Evolutionary conservation across 1,140 invertebrate genomes (phyloP).

Genomic region (Lordiphosa mommai): DNA sequence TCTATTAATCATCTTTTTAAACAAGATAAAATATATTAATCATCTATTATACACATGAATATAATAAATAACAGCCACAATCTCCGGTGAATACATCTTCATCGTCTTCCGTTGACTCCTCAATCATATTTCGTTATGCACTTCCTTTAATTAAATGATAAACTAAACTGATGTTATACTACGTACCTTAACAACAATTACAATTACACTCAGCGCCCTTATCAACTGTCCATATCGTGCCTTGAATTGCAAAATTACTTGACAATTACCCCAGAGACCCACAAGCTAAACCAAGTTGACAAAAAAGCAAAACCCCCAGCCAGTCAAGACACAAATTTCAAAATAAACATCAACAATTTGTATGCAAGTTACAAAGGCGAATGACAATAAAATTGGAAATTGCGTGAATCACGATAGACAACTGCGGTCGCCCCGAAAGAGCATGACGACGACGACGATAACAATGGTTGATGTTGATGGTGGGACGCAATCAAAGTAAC

Average conservation of each 20-base stretch:
- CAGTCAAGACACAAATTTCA: conserved; percentile 7
- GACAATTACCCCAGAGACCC: conserved; percentile 47
- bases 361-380: conserved; percentile 40
- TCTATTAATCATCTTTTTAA: too few relatives aligned
- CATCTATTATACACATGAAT: too few relatives aligned
- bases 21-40: too few relatives aligned
- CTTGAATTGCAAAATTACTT: conserved; percentile 37
- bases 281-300: background rate
- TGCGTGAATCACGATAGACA: conserved; percentile 49
- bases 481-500: conserved; percentile 6
- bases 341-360: conserved; percentile 41
- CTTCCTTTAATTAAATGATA: conserved; percentile 39
- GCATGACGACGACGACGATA: conserved; percentile 13
- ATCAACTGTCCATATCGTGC: conserved; percentile 30
- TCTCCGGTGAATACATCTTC: too few relatives aligned
- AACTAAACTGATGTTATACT: conserved; percentile 8
- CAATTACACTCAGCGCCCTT: conserved; percentile 15
- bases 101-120: background rate
- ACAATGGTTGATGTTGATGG: conserved; percentile 3
- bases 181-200: conserved; percentile 7
- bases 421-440: conserved; percentile 9
- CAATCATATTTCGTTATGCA: conserved; percentile 2
- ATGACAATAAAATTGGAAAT: conserved; percentile 35
- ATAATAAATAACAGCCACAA: too few relatives aligned
- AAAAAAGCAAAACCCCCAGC: background rate